phyloP scores from a whole-genome alignment of 2,113 vertebrate genomes.

The Otocyon megalotis region DNA sequence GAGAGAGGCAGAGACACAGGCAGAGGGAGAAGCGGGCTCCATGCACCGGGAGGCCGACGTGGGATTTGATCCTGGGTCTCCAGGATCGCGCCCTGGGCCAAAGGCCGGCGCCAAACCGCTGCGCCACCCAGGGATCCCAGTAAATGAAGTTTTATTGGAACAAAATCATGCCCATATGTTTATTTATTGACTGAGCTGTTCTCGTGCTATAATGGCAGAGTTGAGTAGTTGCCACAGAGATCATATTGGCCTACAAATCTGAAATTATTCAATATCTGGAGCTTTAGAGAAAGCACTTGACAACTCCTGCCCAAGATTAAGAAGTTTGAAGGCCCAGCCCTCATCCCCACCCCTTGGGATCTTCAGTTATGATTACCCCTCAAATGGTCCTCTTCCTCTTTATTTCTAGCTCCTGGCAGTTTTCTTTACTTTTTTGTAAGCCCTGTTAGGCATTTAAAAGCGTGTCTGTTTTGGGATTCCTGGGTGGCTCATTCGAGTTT shows the following conservation, averaged over 20 bases:
- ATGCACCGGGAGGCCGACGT: too few species aligned
- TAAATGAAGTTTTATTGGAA: neutral
- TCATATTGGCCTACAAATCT: neutral
- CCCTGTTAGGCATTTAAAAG: neutral
- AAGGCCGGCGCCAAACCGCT: too few species aligned
- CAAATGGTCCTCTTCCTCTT: neutral
- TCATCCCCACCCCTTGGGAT: neutral
- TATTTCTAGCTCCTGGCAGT: neutral
- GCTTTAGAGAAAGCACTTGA: neutral
- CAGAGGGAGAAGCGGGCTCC: too few species aligned
- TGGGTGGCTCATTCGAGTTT: neutral
- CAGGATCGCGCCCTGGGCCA: too few species aligned
- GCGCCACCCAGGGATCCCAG: too few species aligned
- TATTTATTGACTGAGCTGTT: neutral
- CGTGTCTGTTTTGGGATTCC: neutral
- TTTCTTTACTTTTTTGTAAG: neutral
- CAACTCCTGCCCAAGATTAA: neutral
- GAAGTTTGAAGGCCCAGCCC: neutral
- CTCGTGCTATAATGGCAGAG: neutral
- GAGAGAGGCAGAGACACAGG: too few species aligned
- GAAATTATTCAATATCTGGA: neutral
- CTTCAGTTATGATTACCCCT: neutral
- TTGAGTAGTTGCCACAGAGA: neutral
- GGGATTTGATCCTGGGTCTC: too few species aligned
- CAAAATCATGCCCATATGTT: neutral